These are phyloP conservation scores for Hydriomena furcata DNA, from an alignment of 2,888 invertebrate genomes.

Conservation along the genomic window DNA sequence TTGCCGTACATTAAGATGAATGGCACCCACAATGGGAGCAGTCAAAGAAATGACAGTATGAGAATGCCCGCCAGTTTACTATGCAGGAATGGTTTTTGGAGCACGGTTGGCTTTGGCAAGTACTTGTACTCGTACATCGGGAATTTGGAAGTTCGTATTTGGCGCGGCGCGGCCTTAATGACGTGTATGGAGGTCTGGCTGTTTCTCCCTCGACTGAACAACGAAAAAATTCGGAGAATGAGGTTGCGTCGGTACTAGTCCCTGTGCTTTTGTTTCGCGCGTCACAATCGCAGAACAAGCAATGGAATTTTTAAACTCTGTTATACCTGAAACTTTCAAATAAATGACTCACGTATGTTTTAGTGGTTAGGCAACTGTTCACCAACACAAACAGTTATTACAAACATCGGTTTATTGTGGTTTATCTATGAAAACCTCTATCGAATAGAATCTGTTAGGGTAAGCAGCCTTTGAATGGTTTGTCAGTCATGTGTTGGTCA, in stretches of 20 bases:
- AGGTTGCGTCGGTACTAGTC: conserved; percentile 56
- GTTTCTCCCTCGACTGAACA: conserved; percentile 44
- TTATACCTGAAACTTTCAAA: no score
- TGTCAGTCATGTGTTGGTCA: no score
- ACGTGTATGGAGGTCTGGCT: conserved; percentile 35
- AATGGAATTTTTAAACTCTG: conserved; percentile 47
- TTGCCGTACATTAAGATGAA: conserved; percentile 42
- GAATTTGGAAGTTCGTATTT: conserved; percentile 40
- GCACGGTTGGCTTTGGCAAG: conserved; percentile 45
- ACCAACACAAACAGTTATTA: no score
- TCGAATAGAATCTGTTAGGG: no score
- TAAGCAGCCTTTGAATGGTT: no score
- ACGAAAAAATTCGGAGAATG: conserved; percentile 63
- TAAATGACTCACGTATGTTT: no score
- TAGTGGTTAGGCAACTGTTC: no score
- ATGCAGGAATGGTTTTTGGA: conserved; percentile 43
- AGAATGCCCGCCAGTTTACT: conserved; percentile 40
- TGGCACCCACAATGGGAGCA: conserved; percentile 38
- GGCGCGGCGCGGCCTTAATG: conserved; percentile 40
- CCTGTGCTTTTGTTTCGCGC: conserved; percentile 43
- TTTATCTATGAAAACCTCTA: no score
- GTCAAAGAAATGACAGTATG: conserved; percentile 46
- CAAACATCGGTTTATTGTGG: no score
- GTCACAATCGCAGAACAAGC: conserved; percentile 42
- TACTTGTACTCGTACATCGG: no score